Base-by-base conservation (phyloP, 2,888 invertebrate genomes). In the Habrosyne pyritoides region DNA sequence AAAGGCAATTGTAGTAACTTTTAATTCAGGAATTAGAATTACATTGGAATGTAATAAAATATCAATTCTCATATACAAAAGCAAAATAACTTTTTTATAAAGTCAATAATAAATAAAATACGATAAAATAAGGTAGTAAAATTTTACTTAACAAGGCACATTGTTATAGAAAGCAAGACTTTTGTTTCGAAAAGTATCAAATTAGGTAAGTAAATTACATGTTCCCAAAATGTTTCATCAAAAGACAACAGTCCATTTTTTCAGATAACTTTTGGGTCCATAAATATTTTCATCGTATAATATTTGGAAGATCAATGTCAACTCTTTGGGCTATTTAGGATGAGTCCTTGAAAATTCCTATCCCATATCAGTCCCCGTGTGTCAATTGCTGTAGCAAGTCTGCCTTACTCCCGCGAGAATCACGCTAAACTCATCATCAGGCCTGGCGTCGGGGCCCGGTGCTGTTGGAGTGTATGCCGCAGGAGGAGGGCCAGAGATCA, bases 401-500 rank as follows among this genome's bases (percentile, higher is more conserved):
- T 97, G 97, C 66, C 97, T 93, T 51, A 97, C 97, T 62, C 97
- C 97, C 4, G 97, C 97, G 62, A 97, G 92, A 75, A 97, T 97
- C 71, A 97, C 97, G 91, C 97, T 97, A 87, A 97, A 97, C 81
- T 97, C 97, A 64, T 97, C 97, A 65, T 97, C 97, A 53, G 95
- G 95, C 69, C 96, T 94, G n/a, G 89, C 90, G 52, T 94, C 94
- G 46, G 84, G 73, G 1, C 86, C 88, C 0, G 91, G 81, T 53
- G 88, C 89, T 48, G 83, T 89, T 47, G 86, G 93, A 55, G 86
- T 86, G 68, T 89, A 93, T 28, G 81, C 74, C 1, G 86, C 72
- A 4, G 89, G 84, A 0, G 88, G 91, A 18, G 93, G 85, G 21
- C 93, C 94, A 28, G 94, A 76, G 65, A 94, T 94, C 70, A 94